Evolutionary conservation across 1,140 invertebrate species (phyloP), one percentile per base, ranked within the genome.

Genomic region (Drosophila trapezifrons): DNA sequence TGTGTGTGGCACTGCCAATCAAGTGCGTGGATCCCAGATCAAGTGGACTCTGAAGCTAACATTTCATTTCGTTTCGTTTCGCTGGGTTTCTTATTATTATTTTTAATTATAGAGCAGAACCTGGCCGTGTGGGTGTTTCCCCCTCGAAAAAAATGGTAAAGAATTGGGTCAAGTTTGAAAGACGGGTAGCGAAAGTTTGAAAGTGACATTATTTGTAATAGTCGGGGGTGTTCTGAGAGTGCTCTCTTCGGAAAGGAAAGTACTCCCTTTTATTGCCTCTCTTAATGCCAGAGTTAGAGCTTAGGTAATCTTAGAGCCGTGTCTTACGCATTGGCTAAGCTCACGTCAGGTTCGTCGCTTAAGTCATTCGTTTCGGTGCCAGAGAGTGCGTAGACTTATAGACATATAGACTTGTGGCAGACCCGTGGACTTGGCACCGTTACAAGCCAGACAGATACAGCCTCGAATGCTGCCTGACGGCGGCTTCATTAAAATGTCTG

Each of bases 401-500:
- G 38, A 13, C 20, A 49, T 18, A 12, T 60, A 25, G 60, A 65
- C 49, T 54, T 15, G 37, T 2, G 15, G 5, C 37, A 54, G n/a
- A 22, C 35, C 60, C 62, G 52, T 82, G 79, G 75, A 71, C 78
- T 78, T 85, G 72, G 77, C 76, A 81, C 79, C 79, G 79, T 81
- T 82, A 82, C 52, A 47, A 60, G 71, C 37, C 49, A 75, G 51
- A 38, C 70, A 52, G 37, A 62, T 38, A 47, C 45, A 52, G 59
- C 47, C 54, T 43, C 62, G 71, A 72, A 72, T 55, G 47, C 63
- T 56, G 64, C 76, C 80, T 76, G 76, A 77, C 76, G 80, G 83
- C 83, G 83, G 83, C 71, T 86, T 86, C 82, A 86, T 86, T 86
- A 86, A 86, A 86, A 86, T 83, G 83, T 87, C 82, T 86, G 72